A percentile compares a stretch with the other conserved stretches of the same genome.
Conservation (phyloP, 2,113 vertebrate genomes). For the Antechinus stuartii region DNA sequence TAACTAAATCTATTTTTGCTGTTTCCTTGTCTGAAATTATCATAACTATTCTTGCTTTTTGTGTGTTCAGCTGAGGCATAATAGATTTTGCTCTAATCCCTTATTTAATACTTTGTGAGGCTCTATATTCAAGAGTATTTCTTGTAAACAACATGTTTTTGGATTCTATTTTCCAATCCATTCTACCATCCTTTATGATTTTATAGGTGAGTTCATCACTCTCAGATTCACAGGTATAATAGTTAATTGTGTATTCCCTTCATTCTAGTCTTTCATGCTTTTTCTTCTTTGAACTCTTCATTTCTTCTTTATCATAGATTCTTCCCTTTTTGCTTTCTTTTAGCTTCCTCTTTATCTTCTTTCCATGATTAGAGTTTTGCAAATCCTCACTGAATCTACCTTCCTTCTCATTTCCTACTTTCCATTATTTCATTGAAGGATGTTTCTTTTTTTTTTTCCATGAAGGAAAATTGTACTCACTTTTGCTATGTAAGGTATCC, state of each 20-base stretch:
- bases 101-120: not conserved
- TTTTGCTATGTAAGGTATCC: not conserved
- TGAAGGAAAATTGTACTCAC: not conserved
- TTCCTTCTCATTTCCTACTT: not conserved
- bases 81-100: not conserved
- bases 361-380: not conserved
- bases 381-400: not conserved
- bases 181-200: not conserved
- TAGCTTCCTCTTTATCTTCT: not conserved
- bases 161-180: not conserved
- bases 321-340: not conserved
- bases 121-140: not conserved
- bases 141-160: not conserved
- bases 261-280: not conserved
- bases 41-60: not conserved
- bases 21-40: not conserved
- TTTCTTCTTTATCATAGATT: not conserved
- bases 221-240: not conserved
- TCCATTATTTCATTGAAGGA: not conserved
- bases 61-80: not conserved
- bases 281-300: not conserved
- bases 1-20: not conserved
- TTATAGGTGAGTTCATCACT: not conserved
- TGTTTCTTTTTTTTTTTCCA: not conserved
- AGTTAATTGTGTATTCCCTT: not conserved